These are phyloP conservation scores for Dasypolia templi DNA, from an alignment of 2,888 invertebrate species.

Conservation along the genomic window DNA sequence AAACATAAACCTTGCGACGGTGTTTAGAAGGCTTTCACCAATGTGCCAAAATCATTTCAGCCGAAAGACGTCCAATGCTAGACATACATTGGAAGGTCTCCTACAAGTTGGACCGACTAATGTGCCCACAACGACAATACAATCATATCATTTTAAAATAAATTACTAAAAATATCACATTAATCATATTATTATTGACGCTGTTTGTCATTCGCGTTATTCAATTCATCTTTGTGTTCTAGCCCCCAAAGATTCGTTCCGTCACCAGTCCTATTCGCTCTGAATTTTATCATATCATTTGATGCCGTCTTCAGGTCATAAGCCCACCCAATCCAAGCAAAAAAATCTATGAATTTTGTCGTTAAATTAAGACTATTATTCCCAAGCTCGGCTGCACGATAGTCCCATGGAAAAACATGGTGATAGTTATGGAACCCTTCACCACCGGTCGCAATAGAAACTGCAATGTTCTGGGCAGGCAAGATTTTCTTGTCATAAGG, in stretches of 20 bases:
- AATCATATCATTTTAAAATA: constrained; percentile 6
- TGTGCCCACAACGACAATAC: not conserved
- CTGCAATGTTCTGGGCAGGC: constrained; percentile 69
- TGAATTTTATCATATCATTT: constrained; percentile 65
- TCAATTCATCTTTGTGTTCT: constrained; percentile 51
- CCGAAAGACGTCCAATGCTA: not conserved
- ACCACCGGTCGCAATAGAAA: constrained; percentile 69
- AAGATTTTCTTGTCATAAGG: constrained; percentile 83
- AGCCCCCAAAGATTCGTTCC: constrained; percentile 72
- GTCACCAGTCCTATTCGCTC: constrained; percentile 74
- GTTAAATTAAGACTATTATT: constrained; percentile 75
- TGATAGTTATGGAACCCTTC: constrained; percentile 82
- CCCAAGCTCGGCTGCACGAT: constrained; percentile 77
- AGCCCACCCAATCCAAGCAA: constrained; percentile 78
- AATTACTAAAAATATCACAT: constrained; percentile 18
- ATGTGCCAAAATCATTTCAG: not conserved
- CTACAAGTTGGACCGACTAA: not conserved
- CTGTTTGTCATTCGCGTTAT: constrained; percentile 21
- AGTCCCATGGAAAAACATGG: constrained; percentile 79
- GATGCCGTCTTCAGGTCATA: constrained; percentile 76
- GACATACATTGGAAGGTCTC: not conserved
- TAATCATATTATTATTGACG: constrained; percentile 2
- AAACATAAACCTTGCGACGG: not conserved
- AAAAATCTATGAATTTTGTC: constrained; percentile 76
- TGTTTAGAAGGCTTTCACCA: not conserved